phyloP scores from a whole-genome alignment of 2,797 vertebrate genomes.

The Periparus ater region DNA sequence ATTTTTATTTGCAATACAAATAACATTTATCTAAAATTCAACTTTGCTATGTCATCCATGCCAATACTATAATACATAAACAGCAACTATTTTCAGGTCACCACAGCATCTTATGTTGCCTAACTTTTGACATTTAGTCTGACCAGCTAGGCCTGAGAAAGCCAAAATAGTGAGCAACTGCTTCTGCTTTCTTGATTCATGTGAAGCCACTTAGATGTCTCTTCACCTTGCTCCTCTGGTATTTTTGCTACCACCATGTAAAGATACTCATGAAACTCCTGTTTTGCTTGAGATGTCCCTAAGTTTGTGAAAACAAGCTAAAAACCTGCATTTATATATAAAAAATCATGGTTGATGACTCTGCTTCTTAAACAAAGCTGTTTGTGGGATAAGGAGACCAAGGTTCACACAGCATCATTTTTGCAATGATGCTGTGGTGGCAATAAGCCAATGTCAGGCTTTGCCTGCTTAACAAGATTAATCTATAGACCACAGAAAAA shows the following conservation, averaged over 20 bases:
- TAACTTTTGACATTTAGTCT: not conserved
- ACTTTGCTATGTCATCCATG: not conserved
- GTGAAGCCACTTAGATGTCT: not conserved
- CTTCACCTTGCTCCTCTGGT: not conserved
- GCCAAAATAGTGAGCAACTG: not conserved
- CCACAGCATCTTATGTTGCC: not conserved
- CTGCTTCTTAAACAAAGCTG: not conserved
- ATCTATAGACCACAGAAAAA: not conserved
- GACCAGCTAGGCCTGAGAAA: not conserved
- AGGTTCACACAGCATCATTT: not conserved
- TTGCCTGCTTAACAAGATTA: not conserved
- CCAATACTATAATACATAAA: not conserved
- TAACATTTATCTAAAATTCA: conserved; percentile 1
- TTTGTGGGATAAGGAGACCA: not conserved
- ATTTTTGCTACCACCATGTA: not conserved
- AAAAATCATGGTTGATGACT: not conserved
- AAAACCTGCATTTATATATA: not conserved
- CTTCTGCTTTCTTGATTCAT: not conserved
- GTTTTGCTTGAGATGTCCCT: not conserved
- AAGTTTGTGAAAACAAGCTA: not conserved
- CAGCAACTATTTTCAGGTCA: not conserved
- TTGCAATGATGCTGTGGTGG: not conserved
- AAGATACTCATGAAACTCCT: not conserved
- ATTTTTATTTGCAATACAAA: conserved; percentile 15
- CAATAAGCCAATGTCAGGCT: not conserved